Evolutionary conservation across 2,888 invertebrate genomes (phyloP).

Genomic region (Standfussiana lucernea): DNA sequence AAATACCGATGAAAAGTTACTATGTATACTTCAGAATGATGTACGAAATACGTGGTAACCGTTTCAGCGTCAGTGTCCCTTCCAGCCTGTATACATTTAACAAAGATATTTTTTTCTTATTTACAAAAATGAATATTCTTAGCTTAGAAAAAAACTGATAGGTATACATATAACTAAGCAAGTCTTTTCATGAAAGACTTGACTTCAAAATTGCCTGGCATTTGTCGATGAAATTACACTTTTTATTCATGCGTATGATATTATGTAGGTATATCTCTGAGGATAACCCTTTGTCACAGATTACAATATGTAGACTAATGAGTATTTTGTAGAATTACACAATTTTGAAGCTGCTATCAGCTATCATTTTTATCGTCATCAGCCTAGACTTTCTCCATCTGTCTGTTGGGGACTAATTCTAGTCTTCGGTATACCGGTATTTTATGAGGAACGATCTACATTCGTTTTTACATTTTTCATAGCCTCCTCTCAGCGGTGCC

Average conservation of each 20-base stretch:
- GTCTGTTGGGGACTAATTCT: background rate
- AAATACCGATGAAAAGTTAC: no score
- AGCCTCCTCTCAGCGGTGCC: no score
- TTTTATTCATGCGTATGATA: slow-evolving; percentile 27
- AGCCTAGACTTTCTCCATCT: background rate
- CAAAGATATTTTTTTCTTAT: no score
- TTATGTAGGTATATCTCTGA: slow-evolving; percentile 5
- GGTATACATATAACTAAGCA: background rate
- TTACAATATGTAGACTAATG: slow-evolving; percentile 9
- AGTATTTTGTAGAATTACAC: slow-evolving; percentile 10
- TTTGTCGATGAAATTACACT: slow-evolving; percentile 22
- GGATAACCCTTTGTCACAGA: background rate
- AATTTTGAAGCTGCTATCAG: no score
- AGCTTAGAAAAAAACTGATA: background rate
- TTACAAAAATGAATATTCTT: background rate
- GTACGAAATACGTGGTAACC: no score
- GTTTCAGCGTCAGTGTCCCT: no score
- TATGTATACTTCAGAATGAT: no score
- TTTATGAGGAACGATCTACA: no score
- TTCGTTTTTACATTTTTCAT: no score
- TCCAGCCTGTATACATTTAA: no score
- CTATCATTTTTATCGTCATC: background rate
- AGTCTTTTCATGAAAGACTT: background rate
- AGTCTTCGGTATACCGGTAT: background rate
- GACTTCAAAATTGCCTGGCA: slow-evolving; percentile 12